Evolutionary conservation across 1,140 invertebrate genomes (phyloP).

Genomic region (Hypsibius dujardini): DNA sequence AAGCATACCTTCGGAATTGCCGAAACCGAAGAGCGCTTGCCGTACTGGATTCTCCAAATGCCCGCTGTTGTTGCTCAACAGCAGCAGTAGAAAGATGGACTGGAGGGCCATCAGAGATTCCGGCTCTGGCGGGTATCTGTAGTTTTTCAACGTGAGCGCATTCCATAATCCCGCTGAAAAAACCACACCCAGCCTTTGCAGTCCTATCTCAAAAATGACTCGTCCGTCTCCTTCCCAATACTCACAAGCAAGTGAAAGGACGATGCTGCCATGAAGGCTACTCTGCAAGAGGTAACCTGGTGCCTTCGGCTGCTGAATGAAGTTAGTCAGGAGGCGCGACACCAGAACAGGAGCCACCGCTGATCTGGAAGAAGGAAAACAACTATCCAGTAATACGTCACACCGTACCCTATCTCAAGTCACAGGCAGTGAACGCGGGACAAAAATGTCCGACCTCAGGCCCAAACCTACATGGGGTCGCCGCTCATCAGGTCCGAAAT

Average conservation of each 20-base stretch:
- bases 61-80: slow-evolving; percentile 69
- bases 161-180: slow-evolving; percentile 59
- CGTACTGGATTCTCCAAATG: slow-evolving; percentile 23
- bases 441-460: slow-evolving; percentile 1
- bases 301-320: slow-evolving; percentile 52
- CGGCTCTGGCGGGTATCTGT: slow-evolving; percentile 37
- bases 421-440: slow-evolving; percentile 22
- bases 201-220: slow-evolving; percentile 3
- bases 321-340: slow-evolving; percentile 59
- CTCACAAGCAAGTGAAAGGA: slow-evolving; percentile 60
- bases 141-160: slow-evolving; percentile 45
- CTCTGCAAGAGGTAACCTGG: slow-evolving; percentile 46
- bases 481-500: slow-evolving; percentile 42
- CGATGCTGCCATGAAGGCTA: slow-evolving; percentile 51
- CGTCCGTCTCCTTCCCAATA: slow-evolving; percentile 23
- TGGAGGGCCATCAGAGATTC: slow-evolving; percentile 17
- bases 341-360: too few relatives aligned
- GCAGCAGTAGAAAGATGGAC: slow-evolving; percentile 21
- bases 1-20: slow-evolving; percentile 10
- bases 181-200: background rate
- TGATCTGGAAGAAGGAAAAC: too few relatives aligned
- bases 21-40: background rate
- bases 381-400: too few relatives aligned
- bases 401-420: slow-evolving; percentile 13
- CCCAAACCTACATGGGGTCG: slow-evolving; percentile 33